These are phyloP conservation scores for Sarcophaga rosellei DNA, from an alignment of 2,888 invertebrate species.

Conservation along the genomic window DNA sequence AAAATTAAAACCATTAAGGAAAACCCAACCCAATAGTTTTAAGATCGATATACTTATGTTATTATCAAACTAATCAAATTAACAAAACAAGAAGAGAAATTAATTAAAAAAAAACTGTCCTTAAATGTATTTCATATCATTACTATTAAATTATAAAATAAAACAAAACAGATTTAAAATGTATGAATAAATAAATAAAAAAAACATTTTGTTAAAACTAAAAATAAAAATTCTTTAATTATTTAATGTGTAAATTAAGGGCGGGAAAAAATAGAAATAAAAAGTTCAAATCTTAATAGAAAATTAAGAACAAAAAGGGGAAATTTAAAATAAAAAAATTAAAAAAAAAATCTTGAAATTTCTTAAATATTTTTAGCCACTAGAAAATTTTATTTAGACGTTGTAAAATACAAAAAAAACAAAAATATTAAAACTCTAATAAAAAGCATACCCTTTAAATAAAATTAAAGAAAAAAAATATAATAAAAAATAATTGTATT, in stretches of 20 bases:
- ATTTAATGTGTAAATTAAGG: slow-evolving; percentile 23
- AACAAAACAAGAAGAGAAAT: too few relatives aligned
- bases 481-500: slow-evolving; percentile 9
- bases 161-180: slow-evolving; percentile 38
- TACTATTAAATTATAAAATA: slow-evolving; percentile 42
- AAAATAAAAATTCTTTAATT: slow-evolving; percentile 23
- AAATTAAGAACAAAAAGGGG: slow-evolving; percentile 13
- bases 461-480: not conserved
- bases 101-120: slow-evolving; percentile 39
- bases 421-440: slow-evolving; percentile 11
- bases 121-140: slow-evolving; percentile 65
- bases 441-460: slow-evolving; percentile 28
- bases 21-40: not conserved
- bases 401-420: slow-evolving; percentile 54
- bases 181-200: slow-evolving; percentile 25
- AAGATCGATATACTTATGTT: too few relatives aligned
- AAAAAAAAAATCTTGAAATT: slow-evolving; percentile 27
- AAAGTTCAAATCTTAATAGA: slow-evolving; percentile 64
- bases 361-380: slow-evolving; percentile 61
- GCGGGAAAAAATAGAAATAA: slow-evolving; percentile 48
- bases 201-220: slow-evolving; percentile 4
- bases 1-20: slow-evolving; percentile 3
- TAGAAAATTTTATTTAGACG: slow-evolving; percentile 69
- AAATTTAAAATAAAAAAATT: slow-evolving; percentile 6
- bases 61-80: too few relatives aligned